A percentile compares a stretch with the other conserved stretches of the same genome.
Conservation (phyloP, 2,888 invertebrate genomes). For the Dioctria linearis region DNA sequence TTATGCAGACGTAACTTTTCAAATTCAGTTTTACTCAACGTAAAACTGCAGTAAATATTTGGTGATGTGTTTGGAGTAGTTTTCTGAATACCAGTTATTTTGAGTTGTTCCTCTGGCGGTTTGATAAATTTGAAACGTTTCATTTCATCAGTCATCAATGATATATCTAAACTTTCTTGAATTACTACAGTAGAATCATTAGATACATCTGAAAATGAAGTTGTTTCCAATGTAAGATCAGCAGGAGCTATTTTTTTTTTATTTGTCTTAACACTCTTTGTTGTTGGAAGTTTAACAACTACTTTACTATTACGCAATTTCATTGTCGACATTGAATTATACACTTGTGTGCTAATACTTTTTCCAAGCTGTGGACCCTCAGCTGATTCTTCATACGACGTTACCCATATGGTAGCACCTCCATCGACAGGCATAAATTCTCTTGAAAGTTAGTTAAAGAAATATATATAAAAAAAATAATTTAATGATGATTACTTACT, state of each 20-base stretch:
- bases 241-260: background rate
- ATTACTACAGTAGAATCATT: background rate
- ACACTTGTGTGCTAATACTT: background rate
- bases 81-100: background rate
- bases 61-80: background rate
- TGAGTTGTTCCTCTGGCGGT: background rate
- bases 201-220: background rate
- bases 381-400: conserved; percentile 60
- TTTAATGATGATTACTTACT: conserved; percentile 55
- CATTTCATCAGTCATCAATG: background rate
- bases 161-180: background rate
- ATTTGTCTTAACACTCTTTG: background rate
- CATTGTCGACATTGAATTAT: background rate
- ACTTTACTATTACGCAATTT: conserved; percentile 12
- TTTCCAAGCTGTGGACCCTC: background rate
- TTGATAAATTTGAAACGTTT: background rate
- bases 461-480: background rate
- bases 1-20: background rate
- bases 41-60: conserved; percentile 17
- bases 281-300: background rate
- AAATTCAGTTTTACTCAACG: background rate
- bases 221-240: background rate
- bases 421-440: conserved; percentile 60
- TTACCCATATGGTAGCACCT: conserved; percentile 60
- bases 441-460: conserved; percentile 47